Evolutionary conservation across 2,888 invertebrate species (phyloP), one percentile per base, ranked within the genome.

Genomic region (Andrena fulva): DNA sequence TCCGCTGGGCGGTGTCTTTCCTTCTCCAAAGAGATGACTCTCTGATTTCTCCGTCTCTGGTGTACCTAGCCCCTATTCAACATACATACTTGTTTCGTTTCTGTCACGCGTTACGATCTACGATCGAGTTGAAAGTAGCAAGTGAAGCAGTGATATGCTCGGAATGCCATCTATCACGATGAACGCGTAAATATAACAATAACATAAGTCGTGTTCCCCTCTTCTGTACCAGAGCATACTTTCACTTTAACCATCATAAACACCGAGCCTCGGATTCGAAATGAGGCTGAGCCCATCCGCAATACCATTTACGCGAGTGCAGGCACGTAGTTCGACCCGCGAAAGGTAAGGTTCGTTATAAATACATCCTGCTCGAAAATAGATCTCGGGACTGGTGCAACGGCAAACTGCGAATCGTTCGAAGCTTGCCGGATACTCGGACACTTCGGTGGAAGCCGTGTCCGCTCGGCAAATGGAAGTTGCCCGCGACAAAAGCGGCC

Each of bases 331-430:
- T 74, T 79, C 72, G 78, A 59, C 27, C 78, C 83, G 60, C 80
- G 79, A 88, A 89, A 89, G 89, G 85, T 89, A 87, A 89, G 81
- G 82, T 79, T 82, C 75, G 81, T 85, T 89, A 89, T 89, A 89
- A 89, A 89, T 89, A 88, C 74, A 80, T 70, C 60, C 75, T 27
- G 70, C 71, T 87, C 87, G 60, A 73, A 89, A 89, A 89, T 89
- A 88, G 89, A 88, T 77, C 69, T 48, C 68, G 80, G 56, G 75
- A 75, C 79, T 70, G 77, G 72, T 79, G 81, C 80, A 73, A 64
- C 86, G 66, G 82, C 89, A 66, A 86, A 85, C 85, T 77, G 80
- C 85, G 86, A 87, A 89, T 83, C 89, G 85, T 87, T 83, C 80
- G 83, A 83, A 87, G 80, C 81, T 69, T 73, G 73, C 62, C 66